Conservation (phyloP, 2,888 invertebrate genomes). For the Eilema griseolum region DNA sequence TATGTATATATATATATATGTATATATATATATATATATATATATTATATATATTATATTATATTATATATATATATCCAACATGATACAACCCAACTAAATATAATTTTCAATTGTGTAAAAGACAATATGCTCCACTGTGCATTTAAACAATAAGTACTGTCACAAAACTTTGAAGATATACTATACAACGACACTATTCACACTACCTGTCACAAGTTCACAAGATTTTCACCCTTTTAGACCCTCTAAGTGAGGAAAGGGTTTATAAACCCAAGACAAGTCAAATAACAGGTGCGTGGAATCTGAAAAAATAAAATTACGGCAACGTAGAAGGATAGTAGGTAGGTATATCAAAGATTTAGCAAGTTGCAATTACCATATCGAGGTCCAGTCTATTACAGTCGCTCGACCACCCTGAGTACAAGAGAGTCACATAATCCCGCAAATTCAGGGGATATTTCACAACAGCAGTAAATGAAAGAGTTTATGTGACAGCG, state of each 20-base stretch:
- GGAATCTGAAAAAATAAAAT: neutral
- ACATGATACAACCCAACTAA: too few species aligned
- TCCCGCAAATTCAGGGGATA: constrained; percentile 6
- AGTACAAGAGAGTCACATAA: neutral
- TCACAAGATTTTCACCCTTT: neutral
- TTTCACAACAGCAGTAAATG: constrained; percentile 22
- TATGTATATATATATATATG: too few species aligned
- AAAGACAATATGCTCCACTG: neutral
- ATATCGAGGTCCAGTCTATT: neutral
- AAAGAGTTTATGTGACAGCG: constrained; percentile 24
- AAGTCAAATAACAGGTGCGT: neutral
- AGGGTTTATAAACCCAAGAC: neutral
- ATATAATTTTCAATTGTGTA: too few species aligned
- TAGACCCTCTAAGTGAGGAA: neutral
- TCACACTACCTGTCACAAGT: neutral
- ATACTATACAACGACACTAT: neutral
- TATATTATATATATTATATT: too few species aligned
- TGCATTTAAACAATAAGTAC: neutral
- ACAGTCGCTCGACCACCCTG: neutral
- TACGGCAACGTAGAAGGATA: neutral
- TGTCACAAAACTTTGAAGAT: neutral
- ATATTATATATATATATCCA: too few species aligned
- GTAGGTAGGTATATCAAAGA: too few species aligned
- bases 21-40: too few species aligned
- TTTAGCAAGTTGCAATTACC: neutral